Percentiles rank a stretch among this genome's conserved stretches.
phyloP scores from a whole-genome alignment of 2,888 invertebrate genomes.

The Ptychoptera albimana region DNA sequence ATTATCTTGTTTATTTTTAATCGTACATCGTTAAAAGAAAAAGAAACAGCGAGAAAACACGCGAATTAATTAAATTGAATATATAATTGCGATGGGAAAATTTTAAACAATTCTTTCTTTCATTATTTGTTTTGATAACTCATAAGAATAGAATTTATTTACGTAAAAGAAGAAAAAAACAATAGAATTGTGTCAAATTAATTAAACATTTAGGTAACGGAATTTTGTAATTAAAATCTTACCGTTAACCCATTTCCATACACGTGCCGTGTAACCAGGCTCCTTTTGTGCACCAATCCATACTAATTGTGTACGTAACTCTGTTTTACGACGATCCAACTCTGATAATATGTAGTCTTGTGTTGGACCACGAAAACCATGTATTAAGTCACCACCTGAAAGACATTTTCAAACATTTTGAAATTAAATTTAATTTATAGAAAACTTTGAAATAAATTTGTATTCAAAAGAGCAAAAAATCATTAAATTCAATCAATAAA shows the following conservation, averaged over 20 bases:
- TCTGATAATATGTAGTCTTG: slow-evolving; percentile 47
- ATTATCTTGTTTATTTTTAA: too few relatives aligned
- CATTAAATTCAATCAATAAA: background rate
- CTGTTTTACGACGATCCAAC: slow-evolving; percentile 61
- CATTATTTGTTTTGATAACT: too few relatives aligned
- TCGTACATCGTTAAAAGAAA: too few relatives aligned
- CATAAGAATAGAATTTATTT: too few relatives aligned
- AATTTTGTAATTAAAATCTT: slow-evolving; percentile 18
- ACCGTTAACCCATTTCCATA: slow-evolving; percentile 87
- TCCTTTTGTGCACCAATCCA: slow-evolving; percentile 89
- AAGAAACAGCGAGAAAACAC: too few relatives aligned
- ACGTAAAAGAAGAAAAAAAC: too few relatives aligned
- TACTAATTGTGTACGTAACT: slow-evolving; percentile 68
- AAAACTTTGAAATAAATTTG: slow-evolving; percentile 1
- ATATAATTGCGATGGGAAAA: too few relatives aligned
- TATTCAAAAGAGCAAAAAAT: background rate
- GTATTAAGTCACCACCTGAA: slow-evolving; percentile 27
- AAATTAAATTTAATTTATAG: background rate
- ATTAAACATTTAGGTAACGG: background rate
- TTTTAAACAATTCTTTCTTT: too few relatives aligned
- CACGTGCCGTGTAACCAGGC: slow-evolving; percentile 62
- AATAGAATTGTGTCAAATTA: too few relatives aligned
- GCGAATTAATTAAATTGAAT: too few relatives aligned
- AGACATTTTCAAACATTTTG: background rate
- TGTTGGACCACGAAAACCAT: slow-evolving; percentile 27